Evolutionary conservation across 2,797 vertebrate species (phyloP).

Genomic region (Intellagama lesueurii): DNA sequence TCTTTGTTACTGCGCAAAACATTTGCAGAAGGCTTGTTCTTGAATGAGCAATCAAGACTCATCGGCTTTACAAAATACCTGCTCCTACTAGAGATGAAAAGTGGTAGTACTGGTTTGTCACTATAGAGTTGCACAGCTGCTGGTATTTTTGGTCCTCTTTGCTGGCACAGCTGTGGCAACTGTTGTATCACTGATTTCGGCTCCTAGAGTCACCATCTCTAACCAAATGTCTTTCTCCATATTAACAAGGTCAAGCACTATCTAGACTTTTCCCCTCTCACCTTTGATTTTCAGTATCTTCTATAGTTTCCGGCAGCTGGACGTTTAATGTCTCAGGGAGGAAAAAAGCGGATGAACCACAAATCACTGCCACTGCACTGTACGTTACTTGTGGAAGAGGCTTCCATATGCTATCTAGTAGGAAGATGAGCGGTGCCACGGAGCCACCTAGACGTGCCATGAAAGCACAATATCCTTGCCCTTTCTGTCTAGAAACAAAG

Average conservation of each 20-base stretch:
- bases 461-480: slow-evolving; percentile 87
- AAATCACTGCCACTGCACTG: slow-evolving; percentile 74
- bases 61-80: too few relatives aligned
- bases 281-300: slow-evolving; percentile 84
- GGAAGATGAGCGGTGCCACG: slow-evolving; percentile 84
- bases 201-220: neutral
- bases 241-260: neutral
- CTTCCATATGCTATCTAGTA: slow-evolving; percentile 86
- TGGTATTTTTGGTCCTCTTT: too few relatives aligned
- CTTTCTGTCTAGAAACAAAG: slow-evolving; percentile 84
- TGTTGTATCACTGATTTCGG: too few relatives aligned
- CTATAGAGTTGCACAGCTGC: too few relatives aligned
- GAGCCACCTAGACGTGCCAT: slow-evolving; percentile 84
- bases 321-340: slow-evolving; percentile 83
- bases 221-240: too few relatives aligned
- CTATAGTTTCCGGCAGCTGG: slow-evolving; percentile 87
- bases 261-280: slow-evolving; percentile 51
- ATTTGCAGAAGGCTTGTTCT: too few relatives aligned
- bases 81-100: too few relatives aligned
- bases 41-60: too few relatives aligned
- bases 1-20: too few relatives aligned
- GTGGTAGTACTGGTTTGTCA: too few relatives aligned
- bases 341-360: slow-evolving; percentile 75
- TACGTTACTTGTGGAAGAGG: slow-evolving; percentile 83
- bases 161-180: too few relatives aligned